phyloP scores from a whole-genome alignment of 2,888 invertebrate species.

The Cylindroiulus punctatus region DNA sequence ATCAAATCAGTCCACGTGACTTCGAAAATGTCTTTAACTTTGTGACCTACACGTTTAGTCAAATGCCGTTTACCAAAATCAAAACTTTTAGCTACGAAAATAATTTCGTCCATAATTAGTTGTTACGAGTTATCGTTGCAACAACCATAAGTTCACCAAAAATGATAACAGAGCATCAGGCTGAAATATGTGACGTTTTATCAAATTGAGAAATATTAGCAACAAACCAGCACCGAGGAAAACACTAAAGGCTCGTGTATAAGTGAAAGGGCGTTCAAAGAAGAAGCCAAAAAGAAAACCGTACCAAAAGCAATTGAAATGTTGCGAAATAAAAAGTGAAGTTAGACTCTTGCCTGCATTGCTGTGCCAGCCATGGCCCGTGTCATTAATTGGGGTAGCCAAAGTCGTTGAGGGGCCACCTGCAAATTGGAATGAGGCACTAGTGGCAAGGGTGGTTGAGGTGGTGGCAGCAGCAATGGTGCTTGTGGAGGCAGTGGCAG shows the following conservation, averaged over 20 bases:
- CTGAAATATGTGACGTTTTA: neutral
- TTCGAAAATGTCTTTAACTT: neutral
- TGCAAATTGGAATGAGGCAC: conserved; percentile 48
- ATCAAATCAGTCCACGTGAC: neutral
- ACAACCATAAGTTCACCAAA: neutral
- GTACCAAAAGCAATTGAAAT: neutral
- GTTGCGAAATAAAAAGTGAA: conserved; percentile 7
- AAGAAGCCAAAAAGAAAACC: conserved; percentile 3
- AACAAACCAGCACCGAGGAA: conserved; percentile 4
- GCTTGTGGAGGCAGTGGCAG: conserved; percentile 40
- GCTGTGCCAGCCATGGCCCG: conserved; percentile 53
- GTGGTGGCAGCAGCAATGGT: conserved; percentile 26
- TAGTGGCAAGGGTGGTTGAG: conserved; percentile 52
- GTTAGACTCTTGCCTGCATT: conserved; percentile 55
- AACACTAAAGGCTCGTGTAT: conserved; percentile 30
- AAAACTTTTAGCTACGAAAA: neutral
- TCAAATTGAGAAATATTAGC: neutral
- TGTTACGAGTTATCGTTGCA: neutral
- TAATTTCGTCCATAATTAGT: too few species aligned
- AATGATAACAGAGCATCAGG: neutral
- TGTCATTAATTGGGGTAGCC: conserved; percentile 12
- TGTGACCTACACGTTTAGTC: neutral
- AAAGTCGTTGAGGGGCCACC: conserved; percentile 47
- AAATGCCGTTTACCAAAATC: neutral
- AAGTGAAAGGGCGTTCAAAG: neutral